A percentile compares a stretch with the other conserved stretches of the same genome.
Conservation (phyloP, 92 coral and sea anemone genomes). For the Hydrozoanthus gracilis region DNA sequence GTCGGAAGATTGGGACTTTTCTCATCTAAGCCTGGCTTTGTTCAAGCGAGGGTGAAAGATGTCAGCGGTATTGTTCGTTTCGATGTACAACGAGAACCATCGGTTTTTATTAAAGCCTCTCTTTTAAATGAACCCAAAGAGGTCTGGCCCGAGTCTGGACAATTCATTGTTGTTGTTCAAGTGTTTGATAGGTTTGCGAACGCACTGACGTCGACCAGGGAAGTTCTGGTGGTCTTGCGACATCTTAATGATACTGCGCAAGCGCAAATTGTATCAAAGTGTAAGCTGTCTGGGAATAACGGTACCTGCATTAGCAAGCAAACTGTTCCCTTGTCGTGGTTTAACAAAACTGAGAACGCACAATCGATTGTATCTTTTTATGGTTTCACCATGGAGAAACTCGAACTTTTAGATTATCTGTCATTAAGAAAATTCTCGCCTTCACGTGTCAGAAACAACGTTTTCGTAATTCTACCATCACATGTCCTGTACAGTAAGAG, state of each 20-base stretch:
- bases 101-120: constrained; percentile 35
- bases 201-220: constrained; percentile 29
- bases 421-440: neutral
- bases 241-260: constrained; percentile 34
- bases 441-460: constrained; percentile 36
- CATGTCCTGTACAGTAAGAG: constrained; percentile 35
- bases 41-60: constrained; percentile 31
- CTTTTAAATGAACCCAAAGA: constrained; percentile 42
- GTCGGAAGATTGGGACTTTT: constrained; percentile 55
- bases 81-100: constrained; percentile 31
- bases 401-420: constrained; percentile 32
- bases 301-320: constrained; percentile 53
- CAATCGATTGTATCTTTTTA: constrained; percentile 15
- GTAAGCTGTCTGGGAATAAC: constrained; percentile 35
- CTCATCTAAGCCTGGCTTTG: constrained; percentile 38
- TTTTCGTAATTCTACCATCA: constrained; percentile 46
- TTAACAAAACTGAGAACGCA: constrained; percentile 31
- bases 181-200: constrained; percentile 46
- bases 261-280: constrained; percentile 19
- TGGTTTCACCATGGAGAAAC: constrained; percentile 37
- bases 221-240: constrained; percentile 43
- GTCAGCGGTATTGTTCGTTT: constrained; percentile 6
- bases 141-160: constrained; percentile 54
- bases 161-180: constrained; percentile 45
- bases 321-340: constrained; percentile 49